Base-by-base conservation (phyloP, 2,797 vertebrate species). In the Rhabdophis nuchalis region DNA sequence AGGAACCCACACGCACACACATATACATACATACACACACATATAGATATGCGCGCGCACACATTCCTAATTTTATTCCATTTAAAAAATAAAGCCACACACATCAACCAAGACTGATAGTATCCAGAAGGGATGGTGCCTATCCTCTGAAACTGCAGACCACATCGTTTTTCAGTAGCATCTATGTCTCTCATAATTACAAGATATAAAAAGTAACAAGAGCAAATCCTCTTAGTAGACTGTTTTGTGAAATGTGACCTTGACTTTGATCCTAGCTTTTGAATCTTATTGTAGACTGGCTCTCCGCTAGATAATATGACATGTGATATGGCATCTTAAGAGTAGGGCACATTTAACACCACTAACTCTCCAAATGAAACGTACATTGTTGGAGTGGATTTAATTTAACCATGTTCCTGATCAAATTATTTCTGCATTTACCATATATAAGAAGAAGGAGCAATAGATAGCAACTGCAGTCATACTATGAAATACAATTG, bases 201-300 rank as follows among this genome's bases (percentile, higher is more conserved):
- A 27, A 85, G 50, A 27, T 85, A 89, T 92, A 85, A 64, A 92
- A 92, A 89, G 58, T 52, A 82, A 60, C 54, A 54, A 87, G 41
- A 87, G 53, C 64, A 87, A 89, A 68, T 53, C 11, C 46, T 53
- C 53, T 89, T 92, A 89, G 89, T 53, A 32, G 88, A 68, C 36
- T 12, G 20, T 36, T 41, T 50, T 87, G 53, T 86, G 91, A 56
- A 90, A 87, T 92, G 41, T 89, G 58, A 85, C 82, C 82, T 89
- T 92, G 61, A 88, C 56, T 91, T 54, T 89, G 64, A 87, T 87
- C 61, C 29, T 52, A 53, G 53, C 20, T 16, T 58, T 87, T 77
- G n/a, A 90, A 87, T 58, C 85, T 90, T 77, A 23, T 61, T 46
- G 77, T 41, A 53, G 86, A 68, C n/a, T 36, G 54, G n/a, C 53